A percentile compares a stretch with the other conserved stretches of the same genome.
These are phyloP conservation scores for Stegophylla sp. DNA, from an alignment of 2,888 invertebrate species.

Conservation along the genomic window DNA sequence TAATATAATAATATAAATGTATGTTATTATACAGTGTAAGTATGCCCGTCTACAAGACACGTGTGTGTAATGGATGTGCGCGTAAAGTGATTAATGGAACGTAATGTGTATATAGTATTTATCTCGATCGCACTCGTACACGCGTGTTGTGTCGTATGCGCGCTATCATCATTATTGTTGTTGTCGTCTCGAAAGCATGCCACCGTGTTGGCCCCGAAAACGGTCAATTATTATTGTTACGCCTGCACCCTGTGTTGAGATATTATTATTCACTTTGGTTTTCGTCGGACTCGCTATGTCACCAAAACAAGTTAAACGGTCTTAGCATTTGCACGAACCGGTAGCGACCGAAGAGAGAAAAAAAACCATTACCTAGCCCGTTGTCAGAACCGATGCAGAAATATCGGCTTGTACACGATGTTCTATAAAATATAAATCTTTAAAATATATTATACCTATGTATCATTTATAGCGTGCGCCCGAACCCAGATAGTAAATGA, in stretches of 20 bases:
- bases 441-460: too few relatives aligned
- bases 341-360: background rate
- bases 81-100: slow-evolving; percentile 9
- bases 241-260: slow-evolving; percentile 20
- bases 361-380: background rate
- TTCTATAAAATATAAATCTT: too few relatives aligned
- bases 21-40: too few relatives aligned
- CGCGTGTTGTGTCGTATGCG: too few relatives aligned
- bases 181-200: background rate
- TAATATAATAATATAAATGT: too few relatives aligned
- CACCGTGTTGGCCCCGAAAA: background rate
- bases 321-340: background rate
- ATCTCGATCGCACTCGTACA: too few relatives aligned
- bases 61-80: background rate
- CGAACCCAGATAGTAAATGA: background rate
- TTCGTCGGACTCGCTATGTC: background rate
- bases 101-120: background rate
- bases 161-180: background rate
- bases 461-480: background rate
- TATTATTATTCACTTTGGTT: background rate
- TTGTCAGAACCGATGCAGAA: background rate
- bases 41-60: too few relatives aligned
- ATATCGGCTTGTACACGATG: background rate
- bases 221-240: background rate
- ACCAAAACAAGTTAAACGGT: slow-evolving; percentile 29